These are phyloP conservation scores for Heteronetta atricapilla DNA, from an alignment of 2,113 vertebrate species.

Conservation along the genomic window DNA sequence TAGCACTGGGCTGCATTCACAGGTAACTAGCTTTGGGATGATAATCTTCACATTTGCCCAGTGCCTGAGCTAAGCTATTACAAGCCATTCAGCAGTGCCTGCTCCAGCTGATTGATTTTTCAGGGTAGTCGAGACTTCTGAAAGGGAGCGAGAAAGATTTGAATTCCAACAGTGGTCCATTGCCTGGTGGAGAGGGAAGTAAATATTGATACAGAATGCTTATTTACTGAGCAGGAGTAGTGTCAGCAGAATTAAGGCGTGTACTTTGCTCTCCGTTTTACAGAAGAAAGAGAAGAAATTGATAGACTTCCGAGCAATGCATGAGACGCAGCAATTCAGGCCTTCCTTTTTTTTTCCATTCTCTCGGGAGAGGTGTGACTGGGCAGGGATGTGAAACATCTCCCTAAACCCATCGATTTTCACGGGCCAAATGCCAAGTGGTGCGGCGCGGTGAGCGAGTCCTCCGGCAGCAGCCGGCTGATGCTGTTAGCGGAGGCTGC, in stretches of 20 bases:
- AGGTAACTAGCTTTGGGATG: background rate
- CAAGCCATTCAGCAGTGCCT: conserved; percentile 15
- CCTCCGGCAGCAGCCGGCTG: too few species aligned
- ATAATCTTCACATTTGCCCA: background rate
- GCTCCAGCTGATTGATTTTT: conserved; percentile 37
- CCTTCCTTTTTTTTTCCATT: background rate
- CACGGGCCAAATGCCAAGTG: background rate
- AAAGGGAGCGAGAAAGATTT: background rate
- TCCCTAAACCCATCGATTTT: background rate
- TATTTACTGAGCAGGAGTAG: conserved; percentile 45
- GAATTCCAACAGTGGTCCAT: conserved; percentile 44
- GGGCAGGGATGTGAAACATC: background rate
- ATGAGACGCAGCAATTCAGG: background rate
- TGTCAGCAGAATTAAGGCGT: conserved; percentile 49
- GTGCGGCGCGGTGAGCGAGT: too few species aligned
- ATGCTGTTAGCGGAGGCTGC: background rate
- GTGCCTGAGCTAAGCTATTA: background rate
- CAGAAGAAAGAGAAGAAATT: conserved; percentile 29
- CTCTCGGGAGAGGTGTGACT: background rate
- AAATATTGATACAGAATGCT: conserved; percentile 56
- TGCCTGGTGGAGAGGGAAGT: conserved; percentile 30
- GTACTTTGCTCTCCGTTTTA: conserved; percentile 22
- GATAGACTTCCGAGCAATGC: conserved; percentile 29
- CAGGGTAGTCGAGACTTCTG: background rate
- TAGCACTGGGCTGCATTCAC: background rate